phyloP scores from a whole-genome alignment of 2,797 vertebrate species.

The Gobio occitaniae region DNA sequence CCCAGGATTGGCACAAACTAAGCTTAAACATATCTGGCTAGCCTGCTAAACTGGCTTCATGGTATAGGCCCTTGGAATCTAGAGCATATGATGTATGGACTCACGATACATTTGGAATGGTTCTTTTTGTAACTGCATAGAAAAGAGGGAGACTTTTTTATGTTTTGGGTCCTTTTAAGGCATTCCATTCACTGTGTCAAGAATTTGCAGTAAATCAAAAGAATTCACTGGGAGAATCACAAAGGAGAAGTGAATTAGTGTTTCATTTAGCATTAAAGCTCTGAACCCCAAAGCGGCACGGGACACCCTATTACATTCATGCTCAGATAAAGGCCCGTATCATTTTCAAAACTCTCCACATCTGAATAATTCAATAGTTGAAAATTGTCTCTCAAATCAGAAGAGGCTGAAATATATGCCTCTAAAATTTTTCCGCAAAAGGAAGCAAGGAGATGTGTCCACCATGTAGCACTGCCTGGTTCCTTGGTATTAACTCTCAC shows the following conservation, averaged over 20 bases:
- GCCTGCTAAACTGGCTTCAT: too few species aligned
- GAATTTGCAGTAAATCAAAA: not conserved
- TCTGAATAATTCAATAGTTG: conserved; percentile 66
- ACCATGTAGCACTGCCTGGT: conserved; percentile 43
- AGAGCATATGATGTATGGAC: too few species aligned
- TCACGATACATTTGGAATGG: not conserved
- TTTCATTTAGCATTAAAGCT: conserved; percentile 30
- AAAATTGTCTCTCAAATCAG: conserved; percentile 62
- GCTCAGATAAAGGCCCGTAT: conserved; percentile 58
- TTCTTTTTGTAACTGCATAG: not conserved
- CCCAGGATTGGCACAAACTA: too few species aligned
- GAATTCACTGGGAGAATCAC: not conserved
- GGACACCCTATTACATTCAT: conserved; percentile 54
- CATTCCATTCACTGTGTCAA: not conserved
- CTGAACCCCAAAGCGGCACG: conserved; percentile 44
- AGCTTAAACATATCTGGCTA: too few species aligned
- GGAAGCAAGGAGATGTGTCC: conserved; percentile 53
- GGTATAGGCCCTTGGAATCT: not conserved
- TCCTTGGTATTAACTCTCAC: conserved; percentile 67
- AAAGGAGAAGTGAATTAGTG: conserved; percentile 2
- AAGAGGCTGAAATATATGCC: conserved; percentile 63
- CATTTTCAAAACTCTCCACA: conserved; percentile 60
- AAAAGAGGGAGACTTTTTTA: not conserved
- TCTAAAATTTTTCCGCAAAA: conserved; percentile 42
- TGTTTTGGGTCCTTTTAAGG: not conserved